phyloP scores from a whole-genome alignment of 1,140 invertebrate species.

The Panagrolaimus sp. region DNA sequence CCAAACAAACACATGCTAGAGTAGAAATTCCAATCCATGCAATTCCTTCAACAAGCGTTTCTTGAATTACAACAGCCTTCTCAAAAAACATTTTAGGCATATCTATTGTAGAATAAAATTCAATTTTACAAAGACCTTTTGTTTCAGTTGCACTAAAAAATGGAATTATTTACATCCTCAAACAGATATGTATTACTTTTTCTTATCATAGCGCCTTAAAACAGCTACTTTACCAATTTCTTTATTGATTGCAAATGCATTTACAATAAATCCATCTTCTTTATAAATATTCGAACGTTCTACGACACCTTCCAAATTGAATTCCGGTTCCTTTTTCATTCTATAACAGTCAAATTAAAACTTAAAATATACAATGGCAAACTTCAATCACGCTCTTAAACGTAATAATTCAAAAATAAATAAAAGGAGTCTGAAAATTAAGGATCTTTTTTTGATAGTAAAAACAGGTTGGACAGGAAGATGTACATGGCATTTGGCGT shows the following conservation, averaged over 20 bases:
- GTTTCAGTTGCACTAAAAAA: background rate
- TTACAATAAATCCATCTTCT: constrained; percentile 6
- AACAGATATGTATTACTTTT: constrained; percentile 3
- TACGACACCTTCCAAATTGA: background rate
- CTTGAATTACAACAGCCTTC: constrained; percentile 29
- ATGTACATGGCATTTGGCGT: too few species aligned
- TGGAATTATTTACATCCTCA: too few species aligned
- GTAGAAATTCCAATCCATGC: constrained; percentile 30
- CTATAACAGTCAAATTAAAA: too few species aligned
- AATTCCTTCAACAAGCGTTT: constrained; percentile 24
- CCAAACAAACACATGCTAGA: constrained; percentile 23
- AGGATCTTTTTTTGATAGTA: too few species aligned
- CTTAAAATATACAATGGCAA: too few species aligned
- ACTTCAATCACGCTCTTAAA: too few species aligned
- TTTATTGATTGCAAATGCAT: background rate
- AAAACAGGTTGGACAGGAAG: too few species aligned
- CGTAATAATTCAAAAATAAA: too few species aligned
- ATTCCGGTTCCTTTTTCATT: too few species aligned
- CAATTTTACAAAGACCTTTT: constrained; percentile 14
- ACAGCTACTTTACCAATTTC: constrained; percentile 7
- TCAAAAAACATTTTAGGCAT: constrained; percentile 34
- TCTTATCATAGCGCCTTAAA: background rate
- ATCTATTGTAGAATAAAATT: constrained; percentile 43
- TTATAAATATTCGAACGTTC: background rate
- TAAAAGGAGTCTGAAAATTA: too few species aligned